Percentiles rank a stretch among this genome's conserved stretches.
phyloP scores from a whole-genome alignment of 2,888 invertebrate species.

The Eupithecia exiguata region DNA sequence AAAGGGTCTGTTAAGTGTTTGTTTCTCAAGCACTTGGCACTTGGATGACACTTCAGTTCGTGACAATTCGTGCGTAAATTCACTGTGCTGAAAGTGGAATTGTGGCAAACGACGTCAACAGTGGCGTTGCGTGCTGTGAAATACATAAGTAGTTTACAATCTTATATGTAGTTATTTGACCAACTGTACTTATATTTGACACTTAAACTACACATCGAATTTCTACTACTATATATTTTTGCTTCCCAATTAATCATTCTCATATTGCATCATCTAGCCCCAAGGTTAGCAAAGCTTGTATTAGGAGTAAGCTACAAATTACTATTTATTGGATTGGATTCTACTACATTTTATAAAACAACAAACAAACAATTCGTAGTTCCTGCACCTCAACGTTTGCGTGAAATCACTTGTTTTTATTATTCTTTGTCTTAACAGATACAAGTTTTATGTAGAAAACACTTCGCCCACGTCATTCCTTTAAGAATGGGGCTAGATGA shows the following conservation, averaged over 20 bases:
- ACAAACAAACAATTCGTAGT: background rate
- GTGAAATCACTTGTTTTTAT: background rate
- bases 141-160: background rate
- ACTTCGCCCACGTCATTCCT: background rate
- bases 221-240: too few relatives aligned
- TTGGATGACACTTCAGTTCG: conserved; percentile 20
- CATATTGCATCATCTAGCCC: too few relatives aligned
- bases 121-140: background rate
- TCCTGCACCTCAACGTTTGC: background rate
- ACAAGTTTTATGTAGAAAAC: background rate
- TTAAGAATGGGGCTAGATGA: background rate
- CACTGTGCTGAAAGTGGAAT: conserved; percentile 6
- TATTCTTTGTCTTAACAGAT: background rate
- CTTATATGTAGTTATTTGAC: too few relatives aligned
- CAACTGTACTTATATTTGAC: too few relatives aligned
- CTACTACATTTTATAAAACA: background rate
- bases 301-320: too few relatives aligned
- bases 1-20: conserved; percentile 14
- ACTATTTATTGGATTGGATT: background rate
- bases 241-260: too few relatives aligned
- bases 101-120: conserved; percentile 10
- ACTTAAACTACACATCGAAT: too few relatives aligned
- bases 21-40: conserved; percentile 18
- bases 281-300: too few relatives aligned
- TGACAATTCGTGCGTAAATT: conserved; percentile 28